Conservation (phyloP, 2,113 vertebrate species). For the Pithys albifrons region DNA sequence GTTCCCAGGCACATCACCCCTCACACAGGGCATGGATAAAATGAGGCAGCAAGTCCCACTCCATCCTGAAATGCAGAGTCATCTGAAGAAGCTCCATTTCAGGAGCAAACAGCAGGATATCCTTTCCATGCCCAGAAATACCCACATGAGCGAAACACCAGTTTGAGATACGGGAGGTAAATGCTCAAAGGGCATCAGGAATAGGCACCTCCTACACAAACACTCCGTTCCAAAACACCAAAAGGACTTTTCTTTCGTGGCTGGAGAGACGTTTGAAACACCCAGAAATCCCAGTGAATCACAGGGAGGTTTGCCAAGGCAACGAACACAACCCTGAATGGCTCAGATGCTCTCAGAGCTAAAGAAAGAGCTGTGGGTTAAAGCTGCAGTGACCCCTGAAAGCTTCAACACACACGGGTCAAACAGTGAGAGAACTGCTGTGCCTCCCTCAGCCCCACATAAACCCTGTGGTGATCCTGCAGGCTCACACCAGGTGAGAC, state of each 20-base stretch:
- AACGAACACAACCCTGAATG: background rate
- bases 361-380: background rate
- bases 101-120: background rate
- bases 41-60: background rate
- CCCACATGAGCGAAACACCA: background rate
- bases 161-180: background rate
- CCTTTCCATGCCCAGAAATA: background rate
- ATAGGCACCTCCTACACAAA: conserved; percentile 20
- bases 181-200: conserved; percentile 2
- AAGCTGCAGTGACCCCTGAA: background rate
- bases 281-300: conserved; percentile 36
- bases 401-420: background rate
- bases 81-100: background rate
- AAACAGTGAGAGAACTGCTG: background rate
- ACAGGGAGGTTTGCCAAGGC: background rate
- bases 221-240: background rate
- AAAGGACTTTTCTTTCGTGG: background rate
- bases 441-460: background rate
- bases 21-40: background rate
- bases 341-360: background rate
- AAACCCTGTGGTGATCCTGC: background rate
- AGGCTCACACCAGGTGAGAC: background rate
- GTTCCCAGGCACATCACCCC: background rate
- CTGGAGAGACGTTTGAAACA: conserved; percentile 12
- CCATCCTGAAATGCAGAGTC: background rate